These are phyloP conservation scores for Eretmocerus hayati DNA, from an alignment of 2,888 invertebrate genomes.

Conservation along the genomic window DNA sequence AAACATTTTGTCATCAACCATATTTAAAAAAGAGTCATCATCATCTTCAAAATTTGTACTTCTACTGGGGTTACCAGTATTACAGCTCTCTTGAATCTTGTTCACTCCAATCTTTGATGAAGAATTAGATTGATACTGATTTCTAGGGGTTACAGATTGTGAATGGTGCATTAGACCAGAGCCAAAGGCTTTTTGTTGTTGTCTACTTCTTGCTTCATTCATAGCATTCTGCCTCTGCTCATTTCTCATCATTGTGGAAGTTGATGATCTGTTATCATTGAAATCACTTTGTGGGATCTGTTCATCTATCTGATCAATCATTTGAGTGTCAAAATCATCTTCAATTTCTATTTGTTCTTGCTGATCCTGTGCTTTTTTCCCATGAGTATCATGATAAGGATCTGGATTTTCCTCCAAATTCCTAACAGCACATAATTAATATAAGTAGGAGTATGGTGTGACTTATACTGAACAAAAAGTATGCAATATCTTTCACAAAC, in stretches of 20 bases:
- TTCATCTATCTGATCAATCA: conserved; percentile 25
- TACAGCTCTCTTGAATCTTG: background rate
- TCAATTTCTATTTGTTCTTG: conserved; percentile 24
- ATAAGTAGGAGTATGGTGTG: too few relatives aligned
- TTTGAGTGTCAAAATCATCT: conserved; percentile 33
- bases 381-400: conserved; percentile 38
- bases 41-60: conserved; percentile 21
- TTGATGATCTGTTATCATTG: conserved; percentile 3
- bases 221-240: background rate
- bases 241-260: background rate
- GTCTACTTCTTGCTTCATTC: background rate
- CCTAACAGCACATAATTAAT: too few relatives aligned
- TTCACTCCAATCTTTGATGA: background rate
- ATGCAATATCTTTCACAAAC: too few relatives aligned
- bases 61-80: background rate
- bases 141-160: background rate
- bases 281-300: conserved; percentile 14
- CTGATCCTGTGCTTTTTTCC: conserved; percentile 20
- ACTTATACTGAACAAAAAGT: too few relatives aligned
- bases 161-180: conserved; percentile 3
- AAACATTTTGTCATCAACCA: conserved; percentile 33
- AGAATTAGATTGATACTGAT: background rate
- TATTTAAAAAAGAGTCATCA: conserved; percentile 36
- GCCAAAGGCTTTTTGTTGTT: background rate
- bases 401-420: conserved; percentile 51